phyloP scores from a whole-genome alignment of 2,113 vertebrate genomes.

The Burhinus bistriatus region DNA sequence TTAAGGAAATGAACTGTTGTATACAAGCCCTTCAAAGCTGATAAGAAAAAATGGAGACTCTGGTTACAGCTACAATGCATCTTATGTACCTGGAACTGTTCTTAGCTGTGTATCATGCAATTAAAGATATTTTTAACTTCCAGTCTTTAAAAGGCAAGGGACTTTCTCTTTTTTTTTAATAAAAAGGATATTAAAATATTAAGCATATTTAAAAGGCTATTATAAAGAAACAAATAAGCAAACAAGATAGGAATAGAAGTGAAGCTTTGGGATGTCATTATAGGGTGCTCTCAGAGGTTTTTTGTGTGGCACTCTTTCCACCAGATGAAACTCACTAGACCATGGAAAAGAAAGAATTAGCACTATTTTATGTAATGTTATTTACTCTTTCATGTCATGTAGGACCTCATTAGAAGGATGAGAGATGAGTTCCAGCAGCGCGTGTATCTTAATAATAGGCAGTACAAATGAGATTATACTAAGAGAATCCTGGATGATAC shows the following conservation, averaged over 20 bases:
- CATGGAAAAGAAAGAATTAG: not conserved
- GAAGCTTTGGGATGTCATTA: not conserved
- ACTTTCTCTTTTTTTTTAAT: not conserved
- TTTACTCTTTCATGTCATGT: not conserved
- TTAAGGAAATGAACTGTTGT: not conserved
- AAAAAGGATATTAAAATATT: not conserved
- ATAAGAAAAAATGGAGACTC: not conserved
- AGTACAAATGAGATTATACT: conserved; percentile 24
- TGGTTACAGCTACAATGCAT: not conserved
- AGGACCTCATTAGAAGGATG: not conserved
- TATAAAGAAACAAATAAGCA: not conserved
- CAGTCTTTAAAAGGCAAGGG: not conserved
- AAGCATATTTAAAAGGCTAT: not conserved
- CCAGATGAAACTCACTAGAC: not conserved
- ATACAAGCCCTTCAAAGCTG: not conserved
- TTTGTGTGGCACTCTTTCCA: not conserved
- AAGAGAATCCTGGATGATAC: not conserved
- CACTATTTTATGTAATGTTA: not conserved
- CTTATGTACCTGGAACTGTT: not conserved
- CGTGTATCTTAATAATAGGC: conserved; percentile 11
- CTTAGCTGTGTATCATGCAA: not conserved
- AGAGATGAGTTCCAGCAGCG: not conserved
- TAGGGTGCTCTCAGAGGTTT: not conserved
- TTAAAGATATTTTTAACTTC: conserved; percentile 15
- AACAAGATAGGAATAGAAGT: not conserved